These are phyloP conservation scores for Eospalax fontanierii DNA, from an alignment of 2,797 vertebrate genomes.

Conservation along the genomic window DNA sequence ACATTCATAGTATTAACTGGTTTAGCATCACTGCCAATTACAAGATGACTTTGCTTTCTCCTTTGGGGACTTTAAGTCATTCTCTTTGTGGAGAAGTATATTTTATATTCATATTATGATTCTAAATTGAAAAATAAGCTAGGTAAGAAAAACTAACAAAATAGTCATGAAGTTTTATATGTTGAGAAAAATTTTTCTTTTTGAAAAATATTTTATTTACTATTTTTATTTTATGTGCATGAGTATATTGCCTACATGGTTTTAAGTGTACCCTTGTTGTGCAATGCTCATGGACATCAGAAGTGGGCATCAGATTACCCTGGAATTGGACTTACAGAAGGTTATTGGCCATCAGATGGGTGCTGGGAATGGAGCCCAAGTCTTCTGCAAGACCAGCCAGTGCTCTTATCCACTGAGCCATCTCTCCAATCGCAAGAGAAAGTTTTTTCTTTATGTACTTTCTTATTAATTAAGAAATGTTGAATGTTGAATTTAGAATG, in stretches of 20 bases:
- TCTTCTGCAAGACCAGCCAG: too few species aligned
- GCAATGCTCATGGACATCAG: too few species aligned
- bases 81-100: background rate
- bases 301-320: too few species aligned
- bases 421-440: too few species aligned
- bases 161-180: background rate
- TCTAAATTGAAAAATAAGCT: conserved; percentile 23
- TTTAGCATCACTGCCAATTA: background rate
- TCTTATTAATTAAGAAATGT: conserved; percentile 19
- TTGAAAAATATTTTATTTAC: background rate
- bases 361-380: too few species aligned
- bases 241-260: too few species aligned
- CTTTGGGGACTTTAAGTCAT: background rate
- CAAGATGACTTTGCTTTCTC: background rate
- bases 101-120: background rate
- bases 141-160: conserved; percentile 33
- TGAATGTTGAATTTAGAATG: conserved; percentile 33
- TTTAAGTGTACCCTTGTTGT: too few species aligned
- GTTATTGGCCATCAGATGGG: too few species aligned
- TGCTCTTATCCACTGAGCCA: too few species aligned
- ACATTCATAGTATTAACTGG: background rate
- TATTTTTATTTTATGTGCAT: too few species aligned
- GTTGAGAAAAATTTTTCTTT: background rate
- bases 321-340: too few species aligned
- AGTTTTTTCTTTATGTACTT: background rate